Evolutionary conservation across 2,113 vertebrate genomes (phyloP).

Genomic region (Misgurnus anguillicaudatus): DNA sequence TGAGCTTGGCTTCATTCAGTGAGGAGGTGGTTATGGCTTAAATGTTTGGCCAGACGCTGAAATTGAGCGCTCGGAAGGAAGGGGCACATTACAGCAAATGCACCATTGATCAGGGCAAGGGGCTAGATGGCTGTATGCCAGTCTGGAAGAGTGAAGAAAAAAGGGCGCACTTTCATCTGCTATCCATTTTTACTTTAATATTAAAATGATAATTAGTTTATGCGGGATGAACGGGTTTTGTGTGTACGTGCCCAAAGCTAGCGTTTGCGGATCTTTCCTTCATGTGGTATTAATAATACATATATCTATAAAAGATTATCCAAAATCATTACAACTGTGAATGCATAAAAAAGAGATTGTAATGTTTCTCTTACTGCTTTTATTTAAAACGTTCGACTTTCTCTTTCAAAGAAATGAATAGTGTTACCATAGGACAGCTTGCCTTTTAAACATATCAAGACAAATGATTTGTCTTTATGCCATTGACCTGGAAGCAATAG

Average conservation of each 20-base stretch:
- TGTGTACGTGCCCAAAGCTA: neutral
- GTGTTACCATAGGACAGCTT: slow-evolving; percentile 84
- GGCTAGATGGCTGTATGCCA: slow-evolving; percentile 43
- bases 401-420: slow-evolving; percentile 82
- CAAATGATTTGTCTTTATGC: slow-evolving; percentile 98
- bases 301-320: slow-evolving; percentile 36
- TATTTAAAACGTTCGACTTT: slow-evolving; percentile 77
- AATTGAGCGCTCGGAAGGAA: slow-evolving; percentile 48
- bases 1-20: slow-evolving; percentile 38
- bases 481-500: slow-evolving; percentile 97
- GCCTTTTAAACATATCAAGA: slow-evolving; percentile 97
- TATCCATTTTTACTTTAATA: slow-evolving; percentile 18
- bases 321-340: slow-evolving; percentile 57
- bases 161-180: slow-evolving; percentile 19
- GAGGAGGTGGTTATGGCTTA: slow-evolving; percentile 38
- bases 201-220: slow-evolving; percentile 1
- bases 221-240: slow-evolving; percentile 8
- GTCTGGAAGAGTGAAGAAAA: slow-evolving; percentile 15
- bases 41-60: slow-evolving; percentile 43
- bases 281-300: slow-evolving; percentile 4
- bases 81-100: slow-evolving; percentile 62
- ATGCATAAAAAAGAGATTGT: slow-evolving; percentile 62
- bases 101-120: slow-evolving; percentile 67
- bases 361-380: slow-evolving; percentile 62
- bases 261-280: neutral